Percentiles rank a stretch among this genome's conserved stretches.
Conservation (phyloP, 2,113 vertebrate genomes). For the Onychostruthus taczanowskii region DNA sequence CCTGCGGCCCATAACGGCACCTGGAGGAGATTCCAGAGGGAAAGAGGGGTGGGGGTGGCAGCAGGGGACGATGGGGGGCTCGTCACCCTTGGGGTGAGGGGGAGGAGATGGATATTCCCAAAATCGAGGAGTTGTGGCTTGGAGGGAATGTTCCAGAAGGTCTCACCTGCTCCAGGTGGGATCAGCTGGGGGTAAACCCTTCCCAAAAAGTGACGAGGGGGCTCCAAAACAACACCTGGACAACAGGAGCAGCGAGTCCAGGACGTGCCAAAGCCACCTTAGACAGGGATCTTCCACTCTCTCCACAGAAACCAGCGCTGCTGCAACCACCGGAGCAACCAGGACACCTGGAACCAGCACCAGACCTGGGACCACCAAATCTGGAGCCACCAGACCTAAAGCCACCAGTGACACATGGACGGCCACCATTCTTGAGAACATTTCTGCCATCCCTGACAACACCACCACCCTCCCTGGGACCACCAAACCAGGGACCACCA, state of each 20-base stretch:
- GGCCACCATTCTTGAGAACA: too few relatives aligned
- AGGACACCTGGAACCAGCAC: not conserved
- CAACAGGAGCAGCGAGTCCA: not conserved
- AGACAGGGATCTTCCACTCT: not conserved
- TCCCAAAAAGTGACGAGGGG: accelerated
- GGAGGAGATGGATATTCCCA: not conserved
- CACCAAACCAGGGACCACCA: too few relatives aligned
- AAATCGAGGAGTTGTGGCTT: not conserved
- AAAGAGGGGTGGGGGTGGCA: not conserved
- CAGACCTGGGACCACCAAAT: not conserved
- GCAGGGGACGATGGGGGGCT: not conserved
- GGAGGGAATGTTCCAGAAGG: not conserved
- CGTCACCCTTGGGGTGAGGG: not conserved
- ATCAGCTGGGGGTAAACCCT: too few relatives aligned
- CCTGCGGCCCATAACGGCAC: too few relatives aligned
- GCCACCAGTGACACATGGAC: too few relatives aligned
- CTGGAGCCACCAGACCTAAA: too few relatives aligned
- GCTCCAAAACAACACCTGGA: not conserved
- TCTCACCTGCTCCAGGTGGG: not conserved
- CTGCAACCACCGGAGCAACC: accelerated
- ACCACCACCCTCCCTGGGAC: too few relatives aligned
- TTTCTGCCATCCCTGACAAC: too few relatives aligned
- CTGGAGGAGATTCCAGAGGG: not conserved
- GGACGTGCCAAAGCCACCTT: not conserved
- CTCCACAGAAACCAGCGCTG: not conserved